Base-by-base conservation (phyloP, 2,888 invertebrate genomes). In the Prosopocoilus inquinatus region DNA sequence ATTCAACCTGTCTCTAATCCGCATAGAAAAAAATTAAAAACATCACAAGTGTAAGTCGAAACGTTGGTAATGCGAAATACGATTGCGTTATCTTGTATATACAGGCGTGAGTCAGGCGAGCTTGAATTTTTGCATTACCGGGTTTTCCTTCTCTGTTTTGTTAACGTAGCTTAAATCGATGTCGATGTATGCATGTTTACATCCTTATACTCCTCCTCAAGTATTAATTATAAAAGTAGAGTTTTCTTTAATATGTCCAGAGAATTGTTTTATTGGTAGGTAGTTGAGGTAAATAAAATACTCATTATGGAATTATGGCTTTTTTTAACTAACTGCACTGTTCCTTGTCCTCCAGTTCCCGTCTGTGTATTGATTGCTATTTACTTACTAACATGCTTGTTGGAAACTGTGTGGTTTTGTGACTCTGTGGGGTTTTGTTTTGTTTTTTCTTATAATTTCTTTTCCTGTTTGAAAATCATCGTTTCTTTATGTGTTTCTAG, bases 41-140 rank as follows among this genome's bases (percentile, higher is more conserved):
- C 84, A 12, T 85, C 86, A n/a, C 85, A 86, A 79, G 84, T 86
- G 87, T 87, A 79, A 82, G 79, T 79, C 61, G 28, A 34, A 43
- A 47, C 16, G 16, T n/a, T 41, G 41, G 41, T 41, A 41, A 41
- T 11, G 41, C 41, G 9, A 41, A 41, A 9, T 11, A 7, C 5
- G 16, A n/a, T 13, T 41, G 41, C 12, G 36, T 36, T 36, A 12
- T 28, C 7, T 28, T 41, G 41, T 41, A 41, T 7, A 41, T 41
- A 41, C 9, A 28, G 20, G 5, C 20, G 20, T 28, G 20, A 28
- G 20, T 28, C 20, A 5, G 20, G 13, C 15, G 16, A 41, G 16
- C 15, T 41, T 11, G 16, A 41, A 13, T 41, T 38, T 38, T 9
- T 41, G 41, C 41, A 41, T 41, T 41, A 41, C 41, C 41, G 16